These are phyloP conservation scores for Strix aluco DNA, from an alignment of 2,113 vertebrate species.

Conservation along the genomic window DNA sequence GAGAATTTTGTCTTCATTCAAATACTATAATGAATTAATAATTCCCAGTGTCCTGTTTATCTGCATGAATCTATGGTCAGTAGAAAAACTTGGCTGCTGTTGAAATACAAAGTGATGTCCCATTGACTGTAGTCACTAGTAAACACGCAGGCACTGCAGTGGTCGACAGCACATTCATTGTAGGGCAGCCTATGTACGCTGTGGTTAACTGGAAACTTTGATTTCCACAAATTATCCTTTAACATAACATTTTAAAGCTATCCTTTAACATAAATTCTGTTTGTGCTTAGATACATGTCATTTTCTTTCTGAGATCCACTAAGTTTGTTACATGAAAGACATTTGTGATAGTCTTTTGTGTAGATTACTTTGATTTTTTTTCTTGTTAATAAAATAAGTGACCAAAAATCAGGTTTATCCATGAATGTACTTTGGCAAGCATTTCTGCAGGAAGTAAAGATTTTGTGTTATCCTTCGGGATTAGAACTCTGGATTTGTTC, in stretches of 20 bases:
- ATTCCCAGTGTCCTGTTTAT: not conserved
- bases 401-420: not conserved
- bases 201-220: not conserved
- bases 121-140: not conserved
- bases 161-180: not conserved
- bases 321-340: not conserved
- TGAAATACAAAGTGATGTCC: not conserved
- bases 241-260: not conserved
- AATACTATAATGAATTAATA: not conserved
- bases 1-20: not conserved
- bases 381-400: not conserved
- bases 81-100: not conserved
- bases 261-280: not conserved
- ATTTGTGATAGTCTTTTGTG: not conserved
- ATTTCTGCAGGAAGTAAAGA: conserved; percentile 1
- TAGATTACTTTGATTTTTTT: not conserved
- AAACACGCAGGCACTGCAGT: not conserved
- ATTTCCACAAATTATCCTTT: not conserved
- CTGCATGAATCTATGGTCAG: not conserved
- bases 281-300: not conserved
- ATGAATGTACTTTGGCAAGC: not conserved
- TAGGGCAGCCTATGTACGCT: not conserved
- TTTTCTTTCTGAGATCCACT: not conserved
- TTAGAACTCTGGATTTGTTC: conserved; percentile 18
- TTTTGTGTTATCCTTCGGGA: not conserved